Conservation (phyloP, 2,113 vertebrate species). For the Peromyscus maniculatus region DNA sequence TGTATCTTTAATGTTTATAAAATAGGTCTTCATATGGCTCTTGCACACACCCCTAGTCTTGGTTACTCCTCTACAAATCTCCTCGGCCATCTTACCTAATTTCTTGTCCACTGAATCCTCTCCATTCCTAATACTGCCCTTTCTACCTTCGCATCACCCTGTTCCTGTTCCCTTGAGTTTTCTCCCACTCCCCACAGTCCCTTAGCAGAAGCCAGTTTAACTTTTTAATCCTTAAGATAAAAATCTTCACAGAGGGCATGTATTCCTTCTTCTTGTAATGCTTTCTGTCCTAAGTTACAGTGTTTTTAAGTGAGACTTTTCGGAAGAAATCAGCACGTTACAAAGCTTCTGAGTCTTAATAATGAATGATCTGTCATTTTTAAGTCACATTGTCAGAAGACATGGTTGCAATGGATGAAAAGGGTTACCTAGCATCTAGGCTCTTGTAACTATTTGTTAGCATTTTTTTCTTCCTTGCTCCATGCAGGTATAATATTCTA, state of each 20-base stretch:
- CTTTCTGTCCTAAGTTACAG: neutral
- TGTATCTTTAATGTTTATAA: neutral
- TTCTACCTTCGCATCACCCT: neutral
- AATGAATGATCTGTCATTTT: neutral
- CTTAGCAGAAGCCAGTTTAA: neutral
- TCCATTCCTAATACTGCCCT: neutral
- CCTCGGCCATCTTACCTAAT: too few species aligned
- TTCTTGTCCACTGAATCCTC: neutral
- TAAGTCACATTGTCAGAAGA: neutral
- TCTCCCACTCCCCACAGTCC: too few species aligned
- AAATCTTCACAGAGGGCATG: neutral
- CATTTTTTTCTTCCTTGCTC: neutral
- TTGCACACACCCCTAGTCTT: neutral
- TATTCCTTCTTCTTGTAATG: neutral
- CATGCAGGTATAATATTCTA: neutral
- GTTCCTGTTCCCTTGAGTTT: neutral
- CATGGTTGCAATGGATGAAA: neutral
- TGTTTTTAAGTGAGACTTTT: neutral
- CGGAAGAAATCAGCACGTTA: neutral
- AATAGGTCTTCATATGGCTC: neutral
- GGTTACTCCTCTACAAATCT: neutral
- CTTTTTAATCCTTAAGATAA: neutral
- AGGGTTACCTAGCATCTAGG: neutral
- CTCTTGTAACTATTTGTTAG: neutral
- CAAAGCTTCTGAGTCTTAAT: neutral